A percentile compares a stretch with the other conserved stretches of the same genome.
Evolutionary conservation across 2,113 vertebrate genomes (phyloP).

Genomic region (Genyomyrus donnyi): DNA sequence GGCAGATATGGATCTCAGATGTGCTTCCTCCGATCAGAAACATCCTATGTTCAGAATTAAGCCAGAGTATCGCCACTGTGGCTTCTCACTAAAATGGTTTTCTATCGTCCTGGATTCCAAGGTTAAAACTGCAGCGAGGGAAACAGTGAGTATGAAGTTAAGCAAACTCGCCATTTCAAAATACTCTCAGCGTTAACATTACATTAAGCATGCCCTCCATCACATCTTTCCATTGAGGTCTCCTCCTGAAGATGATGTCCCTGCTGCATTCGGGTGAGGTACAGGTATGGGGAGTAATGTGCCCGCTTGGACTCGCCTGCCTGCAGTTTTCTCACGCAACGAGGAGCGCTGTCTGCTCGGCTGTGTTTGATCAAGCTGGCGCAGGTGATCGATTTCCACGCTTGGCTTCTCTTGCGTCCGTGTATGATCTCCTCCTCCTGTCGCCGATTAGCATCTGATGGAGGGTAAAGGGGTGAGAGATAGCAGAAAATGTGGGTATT

Average conservation of each 20-base stretch:
- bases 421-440: slow-evolving; percentile 20
- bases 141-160: background rate
- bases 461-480: background rate
- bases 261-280: slow-evolving; percentile 17
- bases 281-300: slow-evolving; percentile 12
- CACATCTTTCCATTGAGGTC: background rate
- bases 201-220: background rate
- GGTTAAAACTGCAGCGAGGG: background rate
- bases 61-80: background rate
- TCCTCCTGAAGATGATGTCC: slow-evolving; percentile 1
- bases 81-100: background rate
- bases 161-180: background rate
- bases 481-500: background rate
- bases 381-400: slow-evolving; percentile 36
- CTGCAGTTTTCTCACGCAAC: slow-evolving; percentile 28
- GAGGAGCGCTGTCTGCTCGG: slow-evolving; percentile 15
- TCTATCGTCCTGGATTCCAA: background rate
- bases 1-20: background rate
- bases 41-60: background rate
- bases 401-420: slow-evolving; percentile 22
- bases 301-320: slow-evolving; percentile 20
- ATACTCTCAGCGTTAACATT: background rate
- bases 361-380: slow-evolving; percentile 34
- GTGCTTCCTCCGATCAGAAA: background rate
- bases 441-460: slow-evolving; percentile 23